phyloP scores from a whole-genome alignment of 2,113 vertebrate genomes.

The Kryptolebias marmoratus region DNA sequence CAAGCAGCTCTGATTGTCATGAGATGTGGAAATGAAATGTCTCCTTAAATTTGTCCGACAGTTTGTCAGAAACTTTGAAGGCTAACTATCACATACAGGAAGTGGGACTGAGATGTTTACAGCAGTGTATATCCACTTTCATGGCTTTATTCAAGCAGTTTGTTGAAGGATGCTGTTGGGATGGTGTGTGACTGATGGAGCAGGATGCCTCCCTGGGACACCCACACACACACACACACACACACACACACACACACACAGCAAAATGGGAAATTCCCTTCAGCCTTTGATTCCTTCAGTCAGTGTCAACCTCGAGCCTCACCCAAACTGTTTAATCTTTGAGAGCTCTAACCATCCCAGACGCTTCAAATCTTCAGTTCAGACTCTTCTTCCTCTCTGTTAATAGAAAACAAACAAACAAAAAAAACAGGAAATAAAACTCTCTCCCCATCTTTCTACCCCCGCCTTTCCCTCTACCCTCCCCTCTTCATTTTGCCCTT shows the following conservation, averaged over 20 bases:
- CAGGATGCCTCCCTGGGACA: constrained; percentile 31
- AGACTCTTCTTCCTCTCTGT: constrained; percentile 32
- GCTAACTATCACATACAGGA: not conserved
- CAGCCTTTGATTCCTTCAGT: constrained; percentile 33
- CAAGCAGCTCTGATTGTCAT: not conserved
- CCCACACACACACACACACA: constrained; percentile 5
- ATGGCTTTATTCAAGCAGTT: constrained; percentile 19
- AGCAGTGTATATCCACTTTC: not conserved
- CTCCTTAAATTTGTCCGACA: not conserved
- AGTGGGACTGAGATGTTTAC: not conserved
- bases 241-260: constrained; percentile 4
- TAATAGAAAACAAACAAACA: constrained; percentile 41
- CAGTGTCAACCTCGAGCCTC: constrained; percentile 29
- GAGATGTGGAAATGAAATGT: not conserved
- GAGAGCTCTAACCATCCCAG: constrained; percentile 36
- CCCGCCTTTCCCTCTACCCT: not conserved
- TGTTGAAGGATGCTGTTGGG: constrained; percentile 5
- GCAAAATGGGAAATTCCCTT: constrained; percentile 57
- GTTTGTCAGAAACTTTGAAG: not conserved
- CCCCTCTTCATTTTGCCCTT: not conserved
- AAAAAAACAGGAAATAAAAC: constrained; percentile 51
- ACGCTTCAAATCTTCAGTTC: constrained; percentile 46
- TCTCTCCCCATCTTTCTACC: constrained; percentile 26
- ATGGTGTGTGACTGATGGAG: constrained; percentile 11
- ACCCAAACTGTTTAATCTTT: constrained; percentile 36